Evolutionary conservation across 1,140 invertebrate species (phyloP).

Genomic region (Plodia interpunctella): DNA sequence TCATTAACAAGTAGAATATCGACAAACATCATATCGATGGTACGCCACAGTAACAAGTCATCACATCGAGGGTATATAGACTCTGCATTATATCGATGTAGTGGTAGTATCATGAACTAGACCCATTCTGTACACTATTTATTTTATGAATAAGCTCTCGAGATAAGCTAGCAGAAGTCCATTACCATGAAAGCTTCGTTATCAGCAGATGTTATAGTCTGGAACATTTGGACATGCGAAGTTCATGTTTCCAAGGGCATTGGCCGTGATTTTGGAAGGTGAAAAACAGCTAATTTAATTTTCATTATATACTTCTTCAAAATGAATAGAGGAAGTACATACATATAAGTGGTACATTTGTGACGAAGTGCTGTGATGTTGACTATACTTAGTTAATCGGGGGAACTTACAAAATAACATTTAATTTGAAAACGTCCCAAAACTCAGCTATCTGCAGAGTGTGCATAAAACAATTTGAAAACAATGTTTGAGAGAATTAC

Average conservation of each 20-base stretch:
- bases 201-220: conserved; percentile 50
- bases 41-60: too few relatives aligned
- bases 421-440: not conserved
- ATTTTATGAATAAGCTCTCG: not conserved
- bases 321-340: too few relatives aligned
- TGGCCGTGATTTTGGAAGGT: not conserved
- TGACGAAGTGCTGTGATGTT: too few relatives aligned
- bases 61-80: too few relatives aligned
- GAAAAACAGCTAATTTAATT: not conserved
- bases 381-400: too few relatives aligned
- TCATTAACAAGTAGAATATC: too few relatives aligned
- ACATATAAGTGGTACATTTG: too few relatives aligned
- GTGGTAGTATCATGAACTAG: not conserved
- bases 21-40: too few relatives aligned
- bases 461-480: not conserved
- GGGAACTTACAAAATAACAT: too few relatives aligned
- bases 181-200: conserved; percentile 70
- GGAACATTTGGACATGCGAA: conserved; percentile 15
- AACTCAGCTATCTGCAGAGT: not conserved
- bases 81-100: too few relatives aligned
- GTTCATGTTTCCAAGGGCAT: conserved; percentile 3
- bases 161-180: conserved; percentile 47
- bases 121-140: not conserved
- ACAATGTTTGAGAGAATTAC: not conserved
- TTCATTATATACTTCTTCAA: too few relatives aligned